Conservation (phyloP, 2,113 vertebrate genomes). For the Holacanthus passer region DNA sequence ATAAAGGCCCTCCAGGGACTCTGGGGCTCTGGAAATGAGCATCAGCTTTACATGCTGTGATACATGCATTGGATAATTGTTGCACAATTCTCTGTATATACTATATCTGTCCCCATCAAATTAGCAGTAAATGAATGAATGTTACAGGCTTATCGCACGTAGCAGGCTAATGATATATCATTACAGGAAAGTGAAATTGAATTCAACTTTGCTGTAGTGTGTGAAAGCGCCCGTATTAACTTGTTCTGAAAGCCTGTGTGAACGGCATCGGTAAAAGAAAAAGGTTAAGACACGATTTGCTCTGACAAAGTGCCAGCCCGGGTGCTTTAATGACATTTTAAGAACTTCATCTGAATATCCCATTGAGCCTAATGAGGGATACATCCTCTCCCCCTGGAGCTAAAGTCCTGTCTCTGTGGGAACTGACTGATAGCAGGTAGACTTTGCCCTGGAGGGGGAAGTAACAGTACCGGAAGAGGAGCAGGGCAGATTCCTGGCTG, state of each 20-base stretch:
- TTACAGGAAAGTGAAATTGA: slow-evolving; percentile 14
- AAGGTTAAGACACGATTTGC: slow-evolving; percentile 34
- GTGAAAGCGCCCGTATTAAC: slow-evolving; percentile 2
- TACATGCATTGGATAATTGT: too few species aligned
- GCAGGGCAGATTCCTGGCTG: slow-evolving; percentile 25
- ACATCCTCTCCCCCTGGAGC: slow-evolving; percentile 52
- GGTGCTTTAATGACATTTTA: slow-evolving; percentile 56
- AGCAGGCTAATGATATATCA: slow-evolving; percentile 11
- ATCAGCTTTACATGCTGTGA: too few species aligned
- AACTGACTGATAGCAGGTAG: slow-evolving; percentile 74
- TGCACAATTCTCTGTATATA: too few species aligned
- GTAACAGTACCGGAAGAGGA: slow-evolving; percentile 60
- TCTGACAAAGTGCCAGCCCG: slow-evolving; percentile 38
- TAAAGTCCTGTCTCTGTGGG: slow-evolving; percentile 72
- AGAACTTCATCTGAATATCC: slow-evolving; percentile 62
- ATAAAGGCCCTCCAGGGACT: too few species aligned
- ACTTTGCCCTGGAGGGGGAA: slow-evolving; percentile 75
- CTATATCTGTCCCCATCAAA: too few species aligned
- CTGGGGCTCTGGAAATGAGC: too few species aligned
- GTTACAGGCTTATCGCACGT: background rate
- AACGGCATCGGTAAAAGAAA: slow-evolving; percentile 3
- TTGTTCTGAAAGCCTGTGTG: slow-evolving; percentile 22
- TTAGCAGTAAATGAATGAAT: too few species aligned
- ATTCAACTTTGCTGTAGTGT: slow-evolving; percentile 17
- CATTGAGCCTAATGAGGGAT: slow-evolving; percentile 68